Base-by-base conservation (phyloP, 2,113 vertebrate species). In the Semicossyphus pulcher region DNA sequence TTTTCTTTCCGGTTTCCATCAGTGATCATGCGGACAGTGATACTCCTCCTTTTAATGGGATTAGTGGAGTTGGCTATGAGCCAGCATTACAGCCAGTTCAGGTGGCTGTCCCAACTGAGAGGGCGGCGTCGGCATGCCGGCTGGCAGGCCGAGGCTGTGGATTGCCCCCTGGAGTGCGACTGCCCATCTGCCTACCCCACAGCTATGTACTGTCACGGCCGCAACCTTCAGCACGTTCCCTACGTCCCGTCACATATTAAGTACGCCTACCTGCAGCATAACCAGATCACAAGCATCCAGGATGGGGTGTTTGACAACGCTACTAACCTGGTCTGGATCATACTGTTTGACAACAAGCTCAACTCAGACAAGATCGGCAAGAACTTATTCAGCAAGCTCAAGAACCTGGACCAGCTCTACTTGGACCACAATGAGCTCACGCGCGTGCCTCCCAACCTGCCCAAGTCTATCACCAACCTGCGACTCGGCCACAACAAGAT, bases 171-270 rank as follows among this genome's bases (percentile, higher is more conserved):
- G 82, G 97, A 98, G 84, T 99, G 97, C 8, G 95, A 95, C 63
- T 99, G 97, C 77, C 97, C 96, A 9, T 41, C 89, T 5, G 84
- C 57, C 49, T 98, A 96, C 59, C 96, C 96, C 29, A 87, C 89
- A 0, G 97, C 97, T 51, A 99, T 99, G 97, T 98, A 97, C 84
- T 99, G 97, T 56, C 94, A 98, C 63, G 89, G 92, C 49, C 94
- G 97, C 61, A 96, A 96, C 85, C 85, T 99, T 48, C 96, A 96
- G 81, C 95, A 93, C 1, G 90, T 99, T 32, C 97, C 97, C 0
- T 94, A 95, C 20, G 90, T 99, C 12, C 97, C 97, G 29, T 72
- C 94, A 26, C 95, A 95, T 44, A 96, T 99, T 74, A 97, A 97
- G 76, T 99, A 99, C 23, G 95, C 97, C 63, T 99, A 99, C 88